Base-by-base conservation (phyloP, 92 coral and sea anemone species). In the Porites evermanni region DNA sequence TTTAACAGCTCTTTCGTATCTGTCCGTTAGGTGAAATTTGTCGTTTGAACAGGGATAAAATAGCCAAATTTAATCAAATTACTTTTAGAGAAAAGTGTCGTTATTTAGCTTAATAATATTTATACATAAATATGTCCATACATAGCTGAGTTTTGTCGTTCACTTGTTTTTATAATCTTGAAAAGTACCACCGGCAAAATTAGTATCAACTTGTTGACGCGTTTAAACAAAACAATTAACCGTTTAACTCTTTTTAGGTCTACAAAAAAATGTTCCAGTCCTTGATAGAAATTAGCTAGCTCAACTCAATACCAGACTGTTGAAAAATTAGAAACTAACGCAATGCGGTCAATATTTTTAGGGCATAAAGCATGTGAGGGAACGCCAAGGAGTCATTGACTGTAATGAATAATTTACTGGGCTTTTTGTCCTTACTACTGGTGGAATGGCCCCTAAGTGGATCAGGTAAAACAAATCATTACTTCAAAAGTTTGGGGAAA, bases 361-460 rank as follows among this genome's bases (percentile, higher is more conserved):
- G 87, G 87, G 19, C 18, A 29, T 73, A 53, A 73, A 64, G 80
- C 87, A 83, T 83, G 80, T 83, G 74, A 83, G 65, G 64, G 12
- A 52, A 64, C 52, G 5, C 4, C 64, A 20, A 73, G 73, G 52
- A 83, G 74, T 83, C 73, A 65, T 18, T 2, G 47, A 72, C 26
- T 74, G 80, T 74, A 66, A 83, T 83, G 87, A 73, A 83, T 83
- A 83, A 73, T 83, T 83, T 83, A 83, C 80, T 83, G 79, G 73
- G 72, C 79, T 64, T 83, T 20, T 83, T 83, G 79, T 50, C 64
- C 65, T 72, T 83, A 24, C 53, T 83, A 53, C 87, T 83, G 87
- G 87, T 83, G 87, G 87, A 74, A 74, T 83, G 87, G 87, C 87
- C 87, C 14, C 65, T 23, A 21, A 44, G 73, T 72, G 67, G 66